Evolutionary conservation across 2,888 invertebrate genomes (phyloP).

Genomic region (Mechanitis mazaeus): DNA sequence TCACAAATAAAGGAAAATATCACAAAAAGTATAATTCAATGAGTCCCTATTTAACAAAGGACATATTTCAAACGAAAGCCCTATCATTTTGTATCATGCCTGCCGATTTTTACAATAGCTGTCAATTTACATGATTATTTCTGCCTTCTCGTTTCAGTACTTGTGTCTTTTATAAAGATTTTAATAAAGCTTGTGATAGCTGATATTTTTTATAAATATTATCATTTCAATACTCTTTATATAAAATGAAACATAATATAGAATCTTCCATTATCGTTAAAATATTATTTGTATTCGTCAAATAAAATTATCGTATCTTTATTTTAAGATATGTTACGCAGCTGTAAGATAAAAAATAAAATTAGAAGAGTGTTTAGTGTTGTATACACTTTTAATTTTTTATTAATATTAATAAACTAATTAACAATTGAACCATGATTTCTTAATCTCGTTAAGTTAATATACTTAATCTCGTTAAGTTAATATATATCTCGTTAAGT

Average conservation of each 20-base stretch:
- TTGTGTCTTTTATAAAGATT: not conserved
- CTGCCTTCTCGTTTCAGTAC: not conserved
- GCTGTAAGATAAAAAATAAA: too few relatives aligned
- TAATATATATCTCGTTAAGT: too few relatives aligned
- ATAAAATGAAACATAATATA: too few relatives aligned
- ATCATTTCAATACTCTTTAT: too few relatives aligned
- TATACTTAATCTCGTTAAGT: not conserved
- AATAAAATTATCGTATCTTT: too few relatives aligned
- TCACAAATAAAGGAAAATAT: slow-evolving; percentile 11
- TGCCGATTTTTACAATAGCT: slow-evolving; percentile 8
- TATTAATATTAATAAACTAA: too few relatives aligned
- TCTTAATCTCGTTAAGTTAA: not conserved
- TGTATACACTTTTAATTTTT: too few relatives aligned
- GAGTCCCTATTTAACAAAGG: slow-evolving; percentile 14
- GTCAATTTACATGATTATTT: slow-evolving; percentile 6
- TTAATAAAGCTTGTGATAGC: not conserved
- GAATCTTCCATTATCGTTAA: too few relatives aligned
- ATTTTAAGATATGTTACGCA: too few relatives aligned
- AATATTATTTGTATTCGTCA: too few relatives aligned
- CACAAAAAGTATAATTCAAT: slow-evolving; percentile 17
- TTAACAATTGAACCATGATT: not conserved
- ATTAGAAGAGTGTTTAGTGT: too few relatives aligned
- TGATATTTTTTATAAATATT: not conserved
- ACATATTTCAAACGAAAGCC: slow-evolving; percentile 13
- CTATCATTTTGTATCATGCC: slow-evolving; percentile 14